These are phyloP conservation scores for Micrasema longulum DNA, from an alignment of 1,140 invertebrate species.

Conservation along the genomic window DNA sequence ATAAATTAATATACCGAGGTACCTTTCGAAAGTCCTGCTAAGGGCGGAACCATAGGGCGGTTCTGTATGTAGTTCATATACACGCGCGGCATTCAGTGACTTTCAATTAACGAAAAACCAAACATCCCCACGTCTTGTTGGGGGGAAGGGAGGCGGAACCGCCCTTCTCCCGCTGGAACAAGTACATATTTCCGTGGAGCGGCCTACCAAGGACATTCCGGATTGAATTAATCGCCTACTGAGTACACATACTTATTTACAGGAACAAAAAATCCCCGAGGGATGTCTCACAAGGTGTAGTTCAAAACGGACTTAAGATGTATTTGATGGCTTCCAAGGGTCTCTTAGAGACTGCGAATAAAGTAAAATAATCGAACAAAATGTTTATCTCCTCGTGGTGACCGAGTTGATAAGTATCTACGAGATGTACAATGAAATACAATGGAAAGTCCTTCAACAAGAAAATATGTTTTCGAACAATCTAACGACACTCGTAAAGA, in stretches of 20 bases:
- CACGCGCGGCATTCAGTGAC: not conserved
- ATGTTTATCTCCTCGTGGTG: too few species aligned
- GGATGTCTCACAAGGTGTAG: slow-evolving; percentile 15
- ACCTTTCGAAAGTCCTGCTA: not conserved
- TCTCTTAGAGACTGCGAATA: too few species aligned
- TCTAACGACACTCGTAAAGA: not conserved
- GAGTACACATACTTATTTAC: slow-evolving; percentile 27
- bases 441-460: too few species aligned
- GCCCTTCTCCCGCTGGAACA: not conserved
- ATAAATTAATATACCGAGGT: too few species aligned
- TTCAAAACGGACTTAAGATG: slow-evolving; percentile 30
- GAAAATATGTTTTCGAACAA: too few species aligned
- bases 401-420: too few species aligned
- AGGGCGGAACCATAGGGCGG: not conserved
- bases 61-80: too few species aligned
- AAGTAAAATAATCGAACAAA: too few species aligned
- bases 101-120: slow-evolving; percentile 18
- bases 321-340: slow-evolving; percentile 16
- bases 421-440: too few species aligned
- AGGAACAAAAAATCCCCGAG: slow-evolving; percentile 20
- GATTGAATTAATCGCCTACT: slow-evolving; percentile 39
- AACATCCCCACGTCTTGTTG: not conserved
- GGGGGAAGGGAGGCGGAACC: not conserved
- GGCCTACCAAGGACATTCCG: slow-evolving; percentile 28
- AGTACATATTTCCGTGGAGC: not conserved